These are phyloP conservation scores for Bubo blakistoni DNA, from an alignment of 2,113 vertebrate genomes.

Conservation along the genomic window DNA sequence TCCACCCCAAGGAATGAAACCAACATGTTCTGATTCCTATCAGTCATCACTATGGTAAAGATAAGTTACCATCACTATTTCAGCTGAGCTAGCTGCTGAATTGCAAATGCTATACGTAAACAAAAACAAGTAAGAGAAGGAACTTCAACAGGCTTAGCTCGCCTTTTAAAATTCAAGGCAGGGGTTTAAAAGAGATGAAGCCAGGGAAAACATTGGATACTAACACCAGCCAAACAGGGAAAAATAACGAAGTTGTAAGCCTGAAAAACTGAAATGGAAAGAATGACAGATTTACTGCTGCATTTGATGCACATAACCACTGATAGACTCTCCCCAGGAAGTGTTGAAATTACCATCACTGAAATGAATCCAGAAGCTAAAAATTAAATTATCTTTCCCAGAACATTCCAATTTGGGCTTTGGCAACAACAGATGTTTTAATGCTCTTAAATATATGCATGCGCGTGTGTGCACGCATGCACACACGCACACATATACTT, in stretches of 20 bases:
- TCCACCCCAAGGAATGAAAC: neutral
- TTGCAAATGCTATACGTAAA: slow-evolving; percentile 23
- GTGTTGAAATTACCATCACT: slow-evolving; percentile 58
- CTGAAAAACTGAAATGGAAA: slow-evolving; percentile 57
- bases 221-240: slow-evolving; percentile 43
- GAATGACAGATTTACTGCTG: slow-evolving; percentile 57
- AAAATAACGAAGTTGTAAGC: slow-evolving; percentile 49
- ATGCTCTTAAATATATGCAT: neutral
- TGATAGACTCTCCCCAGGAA: slow-evolving; percentile 61
- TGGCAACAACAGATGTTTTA: slow-evolving; percentile 59
- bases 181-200: slow-evolving; percentile 46
- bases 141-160: neutral
- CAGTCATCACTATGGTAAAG: neutral
- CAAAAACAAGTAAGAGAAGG: slow-evolving; percentile 43
- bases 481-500: neutral
- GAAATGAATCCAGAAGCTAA: slow-evolving; percentile 66
- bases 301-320: slow-evolving; percentile 48
- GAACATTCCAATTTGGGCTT: slow-evolving; percentile 62
- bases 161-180: slow-evolving; percentile 61
- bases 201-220: slow-evolving; percentile 50
- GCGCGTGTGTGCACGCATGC: neutral
- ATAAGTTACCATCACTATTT: neutral
- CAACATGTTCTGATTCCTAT: neutral
- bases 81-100: slow-evolving; percentile 31
- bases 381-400: slow-evolving; percentile 70